These are phyloP conservation scores for Chesias legatella DNA, from an alignment of 2,888 invertebrate genomes.

Conservation along the genomic window DNA sequence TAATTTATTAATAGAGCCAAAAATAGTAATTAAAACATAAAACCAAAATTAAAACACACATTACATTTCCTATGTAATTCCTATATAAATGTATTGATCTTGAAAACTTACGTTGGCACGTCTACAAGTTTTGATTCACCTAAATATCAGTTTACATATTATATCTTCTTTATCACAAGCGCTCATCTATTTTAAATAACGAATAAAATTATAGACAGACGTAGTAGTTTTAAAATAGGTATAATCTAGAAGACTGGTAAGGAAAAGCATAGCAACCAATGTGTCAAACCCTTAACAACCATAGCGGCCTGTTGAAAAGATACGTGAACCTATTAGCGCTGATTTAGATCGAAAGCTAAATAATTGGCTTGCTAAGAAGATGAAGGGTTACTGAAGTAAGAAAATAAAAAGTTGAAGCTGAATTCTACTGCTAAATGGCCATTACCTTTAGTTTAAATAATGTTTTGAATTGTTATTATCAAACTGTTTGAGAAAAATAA, in stretches of 20 bases:
- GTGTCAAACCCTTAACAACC: slow-evolving; percentile 18
- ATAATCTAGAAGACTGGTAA: too few relatives aligned
- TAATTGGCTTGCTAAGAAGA: slow-evolving; percentile 37
- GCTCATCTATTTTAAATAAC: too few relatives aligned
- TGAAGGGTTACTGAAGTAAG: slow-evolving; percentile 19
- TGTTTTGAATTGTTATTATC: too few relatives aligned
- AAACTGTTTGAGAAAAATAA: too few relatives aligned
- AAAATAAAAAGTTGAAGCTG: slow-evolving; percentile 1
- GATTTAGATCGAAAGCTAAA: slow-evolving; percentile 43
- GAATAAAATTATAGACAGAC: too few relatives aligned
- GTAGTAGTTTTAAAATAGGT: too few relatives aligned
- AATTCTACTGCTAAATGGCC: too few relatives aligned
- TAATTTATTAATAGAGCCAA: too few relatives aligned
- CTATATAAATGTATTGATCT: not conserved
- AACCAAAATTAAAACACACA: not conserved
- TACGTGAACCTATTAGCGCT: slow-evolving; percentile 44
- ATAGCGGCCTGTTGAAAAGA: slow-evolving; percentile 41
- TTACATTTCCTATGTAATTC: not conserved
- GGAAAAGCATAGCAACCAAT: not conserved
- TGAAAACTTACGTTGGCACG: slow-evolving; percentile 8
- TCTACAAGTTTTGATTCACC: slow-evolving; percentile 1
- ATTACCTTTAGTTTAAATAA: too few relatives aligned
- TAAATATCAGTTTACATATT: slow-evolving; percentile 11
- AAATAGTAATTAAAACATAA: too few relatives aligned
- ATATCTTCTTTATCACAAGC: slow-evolving; percentile 20